Conservation (phyloP, 2,797 vertebrate species). For the Paguma larvata region DNA sequence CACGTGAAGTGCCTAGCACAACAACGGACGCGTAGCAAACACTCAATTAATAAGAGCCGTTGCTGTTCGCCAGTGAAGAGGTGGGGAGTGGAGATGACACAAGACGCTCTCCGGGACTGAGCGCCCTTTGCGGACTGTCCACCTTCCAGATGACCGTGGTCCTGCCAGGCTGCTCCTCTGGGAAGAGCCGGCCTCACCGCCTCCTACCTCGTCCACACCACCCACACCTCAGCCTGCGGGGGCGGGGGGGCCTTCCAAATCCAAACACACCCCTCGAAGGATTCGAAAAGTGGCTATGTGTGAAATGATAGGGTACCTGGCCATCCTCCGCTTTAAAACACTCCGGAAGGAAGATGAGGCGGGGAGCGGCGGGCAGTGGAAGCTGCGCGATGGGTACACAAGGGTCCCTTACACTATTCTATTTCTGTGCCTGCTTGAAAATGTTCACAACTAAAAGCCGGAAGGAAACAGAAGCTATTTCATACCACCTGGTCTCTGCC, state of each 20-base stretch:
- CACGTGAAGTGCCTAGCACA: background rate
- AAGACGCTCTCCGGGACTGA: background rate
- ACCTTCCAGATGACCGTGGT: background rate
- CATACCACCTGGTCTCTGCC: background rate
- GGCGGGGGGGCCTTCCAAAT: background rate
- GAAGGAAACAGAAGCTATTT: background rate
- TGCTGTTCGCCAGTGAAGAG: background rate
- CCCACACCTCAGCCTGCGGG: background rate
- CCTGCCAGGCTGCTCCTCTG: background rate
- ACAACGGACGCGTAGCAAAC: too few species aligned
- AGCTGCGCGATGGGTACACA: too few species aligned
- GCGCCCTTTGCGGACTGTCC: background rate
- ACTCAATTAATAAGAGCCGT: fast-evolving
- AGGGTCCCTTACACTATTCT: background rate
- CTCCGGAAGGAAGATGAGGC: background rate
- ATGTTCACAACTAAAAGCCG: background rate
- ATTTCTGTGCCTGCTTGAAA: background rate
- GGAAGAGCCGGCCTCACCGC: background rate
- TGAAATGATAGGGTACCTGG: background rate
- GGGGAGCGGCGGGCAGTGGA: background rate
- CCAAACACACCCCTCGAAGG: background rate
- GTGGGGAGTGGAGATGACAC: background rate
- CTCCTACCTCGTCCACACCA: background rate
- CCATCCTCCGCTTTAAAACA: background rate
- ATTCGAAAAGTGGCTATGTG: background rate